Evolutionary conservation across 2,888 invertebrate genomes (phyloP).

Genomic region (Elmis aenea): DNA sequence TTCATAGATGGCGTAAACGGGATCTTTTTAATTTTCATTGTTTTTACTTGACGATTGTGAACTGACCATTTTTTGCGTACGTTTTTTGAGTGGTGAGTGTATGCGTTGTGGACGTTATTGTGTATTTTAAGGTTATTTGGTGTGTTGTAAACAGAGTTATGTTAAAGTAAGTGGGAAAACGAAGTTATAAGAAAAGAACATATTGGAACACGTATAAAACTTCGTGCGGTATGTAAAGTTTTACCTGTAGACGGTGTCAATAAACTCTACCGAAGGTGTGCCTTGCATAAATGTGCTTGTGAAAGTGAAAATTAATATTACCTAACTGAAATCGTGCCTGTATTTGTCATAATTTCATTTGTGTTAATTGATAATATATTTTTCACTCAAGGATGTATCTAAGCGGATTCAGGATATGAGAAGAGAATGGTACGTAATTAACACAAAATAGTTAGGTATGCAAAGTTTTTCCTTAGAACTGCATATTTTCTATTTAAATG

Average conservation of each 20-base stretch:
- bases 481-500: slow-evolving; percentile 24
- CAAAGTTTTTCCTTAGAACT: slow-evolving; percentile 15
- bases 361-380: too few species aligned
- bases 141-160: slow-evolving; percentile 3
- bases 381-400: slow-evolving; percentile 20
- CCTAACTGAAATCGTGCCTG: slow-evolving; percentile 8
- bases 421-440: slow-evolving; percentile 19
- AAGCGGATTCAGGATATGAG: slow-evolving; percentile 16
- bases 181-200: too few species aligned
- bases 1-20: slow-evolving; percentile 16
- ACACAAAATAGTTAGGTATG: slow-evolving; percentile 10
- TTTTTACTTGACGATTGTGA: slow-evolving; percentile 24
- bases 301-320: slow-evolving; percentile 44
- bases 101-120: slow-evolving; percentile 17
- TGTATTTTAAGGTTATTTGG: slow-evolving; percentile 20
- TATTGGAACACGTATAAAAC: too few species aligned
- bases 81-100: slow-evolving; percentile 28
- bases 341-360: too few species aligned
- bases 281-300: slow-evolving; percentile 41
- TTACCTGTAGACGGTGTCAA: slow-evolving; percentile 45
- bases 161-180: too few species aligned
- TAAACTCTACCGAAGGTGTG: slow-evolving; percentile 46
- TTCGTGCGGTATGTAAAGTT: slow-evolving; percentile 3
- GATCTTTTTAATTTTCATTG: slow-evolving; percentile 24
- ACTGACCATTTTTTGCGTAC: slow-evolving; percentile 23